Evolutionary conservation across 2,888 invertebrate species (phyloP).

Genomic region (Epistrophella euchroma): DNA sequence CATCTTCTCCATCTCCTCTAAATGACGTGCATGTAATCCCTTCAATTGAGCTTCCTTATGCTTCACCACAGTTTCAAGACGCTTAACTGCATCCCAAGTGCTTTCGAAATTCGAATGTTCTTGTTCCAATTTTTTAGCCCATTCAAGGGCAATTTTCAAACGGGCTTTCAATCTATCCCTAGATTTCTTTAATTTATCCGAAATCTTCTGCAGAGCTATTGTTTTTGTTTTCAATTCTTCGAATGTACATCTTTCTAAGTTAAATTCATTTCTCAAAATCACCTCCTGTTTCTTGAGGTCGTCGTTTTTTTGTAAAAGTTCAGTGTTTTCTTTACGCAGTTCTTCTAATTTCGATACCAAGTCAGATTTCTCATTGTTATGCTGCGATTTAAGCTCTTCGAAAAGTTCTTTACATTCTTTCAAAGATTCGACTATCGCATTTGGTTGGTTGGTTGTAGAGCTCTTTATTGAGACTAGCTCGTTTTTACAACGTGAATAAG

Average conservation of each 20-base stretch:
- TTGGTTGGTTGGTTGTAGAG: constrained; percentile 74
- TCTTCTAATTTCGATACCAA: constrained; percentile 82
- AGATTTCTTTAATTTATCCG: constrained; percentile 81
- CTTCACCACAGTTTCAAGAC: constrained; percentile 81
- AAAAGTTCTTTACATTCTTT: constrained; percentile 90
- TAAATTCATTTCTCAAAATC: constrained; percentile 77
- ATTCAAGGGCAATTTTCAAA: constrained; percentile 81
- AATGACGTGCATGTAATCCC: constrained; percentile 81
- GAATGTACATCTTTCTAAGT: constrained; percentile 73
- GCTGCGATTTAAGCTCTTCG: constrained; percentile 90
- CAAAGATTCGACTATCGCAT: constrained; percentile 85
- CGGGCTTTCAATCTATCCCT: constrained; percentile 82
- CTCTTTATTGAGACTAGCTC: constrained; percentile 81
- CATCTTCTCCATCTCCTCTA: constrained; percentile 81
- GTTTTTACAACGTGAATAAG: constrained; percentile 81
- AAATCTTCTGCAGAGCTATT: constrained; percentile 78
- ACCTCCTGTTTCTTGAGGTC: constrained; percentile 76
- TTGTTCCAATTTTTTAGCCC: constrained; percentile 82
- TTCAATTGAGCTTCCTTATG: constrained; percentile 83
- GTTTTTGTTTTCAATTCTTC: constrained; percentile 78
- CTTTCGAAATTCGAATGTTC: constrained; percentile 80
- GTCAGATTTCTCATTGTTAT: constrained; percentile 88
- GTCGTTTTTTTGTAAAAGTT: constrained; percentile 55
- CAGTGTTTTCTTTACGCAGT: constrained; percentile 65
- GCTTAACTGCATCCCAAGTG: constrained; percentile 82